Conservation (phyloP, 2,888 invertebrate species). For the Hypercompe scribonia region DNA sequence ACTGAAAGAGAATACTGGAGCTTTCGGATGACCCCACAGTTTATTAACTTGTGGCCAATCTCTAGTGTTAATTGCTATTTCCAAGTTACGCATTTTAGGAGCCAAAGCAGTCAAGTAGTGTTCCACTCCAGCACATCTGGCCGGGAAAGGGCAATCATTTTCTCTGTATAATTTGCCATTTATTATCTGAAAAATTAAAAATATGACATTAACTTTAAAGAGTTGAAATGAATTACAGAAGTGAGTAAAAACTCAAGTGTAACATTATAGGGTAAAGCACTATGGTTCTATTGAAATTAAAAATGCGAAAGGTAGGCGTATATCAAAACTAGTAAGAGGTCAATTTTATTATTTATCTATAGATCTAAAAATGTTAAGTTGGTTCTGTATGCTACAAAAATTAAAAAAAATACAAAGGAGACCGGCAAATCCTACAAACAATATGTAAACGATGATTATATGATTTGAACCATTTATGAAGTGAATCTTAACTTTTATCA, state of each 20-base stretch:
- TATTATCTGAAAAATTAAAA: conserved; percentile 91
- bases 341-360: too few relatives aligned
- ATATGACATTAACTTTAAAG: background rate
- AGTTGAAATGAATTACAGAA: background rate
- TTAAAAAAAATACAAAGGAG: too few relatives aligned
- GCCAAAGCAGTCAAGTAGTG: conserved; percentile 92
- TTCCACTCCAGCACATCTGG: conserved; percentile 96
- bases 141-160: conserved; percentile 95
- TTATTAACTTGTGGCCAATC: conserved; percentile 96
- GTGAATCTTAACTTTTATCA: too few relatives aligned
- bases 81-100: conserved; percentile 91
- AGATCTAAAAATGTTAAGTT: too few relatives aligned
- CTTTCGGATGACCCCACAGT: conserved; percentile 85
- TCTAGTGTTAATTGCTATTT: conserved; percentile 94
- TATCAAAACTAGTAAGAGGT: too few relatives aligned
- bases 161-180: conserved; percentile 93
- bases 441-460: too few relatives aligned
- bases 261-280: background rate
- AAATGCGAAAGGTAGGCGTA: too few relatives aligned
- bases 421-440: too few relatives aligned
- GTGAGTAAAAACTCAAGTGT: background rate
- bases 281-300: too few relatives aligned
- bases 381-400: too few relatives aligned
- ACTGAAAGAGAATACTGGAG: conserved; percentile 98
- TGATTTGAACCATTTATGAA: too few relatives aligned